Conservation (phyloP, 2,888 invertebrate species). For the Meganola albula region DNA sequence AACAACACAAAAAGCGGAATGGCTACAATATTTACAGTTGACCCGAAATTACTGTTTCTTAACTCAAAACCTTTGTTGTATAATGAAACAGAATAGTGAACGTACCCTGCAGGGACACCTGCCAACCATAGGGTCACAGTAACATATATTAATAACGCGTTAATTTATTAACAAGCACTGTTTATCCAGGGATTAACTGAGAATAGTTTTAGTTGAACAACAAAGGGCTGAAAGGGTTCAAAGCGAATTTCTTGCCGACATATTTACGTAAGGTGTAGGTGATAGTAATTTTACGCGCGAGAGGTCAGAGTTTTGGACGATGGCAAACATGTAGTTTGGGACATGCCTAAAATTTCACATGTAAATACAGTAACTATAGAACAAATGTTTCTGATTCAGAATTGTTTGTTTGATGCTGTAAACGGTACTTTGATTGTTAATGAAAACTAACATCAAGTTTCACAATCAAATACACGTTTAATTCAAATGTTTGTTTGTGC, state of each 20-base stretch:
- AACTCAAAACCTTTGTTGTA: slow-evolving; percentile 61
- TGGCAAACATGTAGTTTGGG: slow-evolving; percentile 47
- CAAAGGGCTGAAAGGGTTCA: slow-evolving; percentile 76
- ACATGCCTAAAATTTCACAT: slow-evolving; percentile 53
- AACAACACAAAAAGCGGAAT: slow-evolving; percentile 62
- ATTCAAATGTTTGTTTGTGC: slow-evolving; percentile 31
- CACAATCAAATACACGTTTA: slow-evolving; percentile 34
- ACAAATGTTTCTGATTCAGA: slow-evolving; percentile 50
- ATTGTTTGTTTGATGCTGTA: slow-evolving; percentile 52
- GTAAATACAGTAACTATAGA: slow-evolving; percentile 45
- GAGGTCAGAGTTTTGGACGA: slow-evolving; percentile 63
- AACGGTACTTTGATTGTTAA: slow-evolving; percentile 39
- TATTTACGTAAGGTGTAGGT: slow-evolving; percentile 76
- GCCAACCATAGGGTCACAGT: slow-evolving; percentile 65
- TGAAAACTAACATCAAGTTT: slow-evolving; percentile 37
- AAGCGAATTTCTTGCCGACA: slow-evolving; percentile 77
- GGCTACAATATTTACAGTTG: slow-evolving; percentile 68
- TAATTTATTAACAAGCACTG: slow-evolving; percentile 77
- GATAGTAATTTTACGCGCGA: slow-evolving; percentile 76
- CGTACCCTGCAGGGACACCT: slow-evolving; percentile 65
- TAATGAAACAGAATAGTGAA: slow-evolving; percentile 53
- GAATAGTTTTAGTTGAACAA: slow-evolving; percentile 78
- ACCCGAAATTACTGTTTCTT: slow-evolving; percentile 64
- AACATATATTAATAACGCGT: slow-evolving; percentile 77
- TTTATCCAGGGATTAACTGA: slow-evolving; percentile 76